Base-by-base conservation (phyloP, 2,113 vertebrate species). In the Nibea coibor region DNA sequence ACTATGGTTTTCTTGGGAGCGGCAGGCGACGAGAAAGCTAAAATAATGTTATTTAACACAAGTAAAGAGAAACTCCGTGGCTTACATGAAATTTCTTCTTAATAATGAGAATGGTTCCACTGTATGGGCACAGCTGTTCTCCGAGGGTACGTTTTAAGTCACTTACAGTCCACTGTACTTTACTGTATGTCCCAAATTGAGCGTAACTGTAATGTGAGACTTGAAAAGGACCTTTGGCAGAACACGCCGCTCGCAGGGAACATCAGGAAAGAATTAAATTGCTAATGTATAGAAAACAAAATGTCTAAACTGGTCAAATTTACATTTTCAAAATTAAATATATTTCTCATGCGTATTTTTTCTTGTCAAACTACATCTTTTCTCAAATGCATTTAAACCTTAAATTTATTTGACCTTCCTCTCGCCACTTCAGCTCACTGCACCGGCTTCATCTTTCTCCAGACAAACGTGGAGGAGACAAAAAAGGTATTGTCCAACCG, bases 181-280 rank as follows among this genome's bases (percentile, higher is more conserved):
- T 39, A 81, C 79, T 83, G 81, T 76, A 58, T 72, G 59, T 75
- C 62, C 59, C 66, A 80, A 88, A 81, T 67, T 84, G 86, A 85
- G 76, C 56, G 19, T 67, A 57, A 73, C 76, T 71, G 83, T 72
- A 88, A 92, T 22, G 9, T 66, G 72, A 89, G 66, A 87, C 73
- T 62, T 45, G 51, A 75, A 83, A 85, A 66, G 50, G 35, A 57
- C 50, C 51, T 77, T 58, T 72, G 35, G 19, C 68, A 72, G 71
- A 81, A 64, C 73, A 61, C 20, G 28, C 14, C 7, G 31, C 70
- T 75, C 72, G 54, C 35, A 15, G 42, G 45, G 10, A 82, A 78
- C 87, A 91, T 78, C 72, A 77, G 84, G 79, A 82, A 78, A 58
- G 50, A 66, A 77, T 88, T 72, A 82, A 10, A 66, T 53, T 42